Conservation (phyloP, 2,113 vertebrate species). For the Rhegmatorhina hoffmannsi region DNA sequence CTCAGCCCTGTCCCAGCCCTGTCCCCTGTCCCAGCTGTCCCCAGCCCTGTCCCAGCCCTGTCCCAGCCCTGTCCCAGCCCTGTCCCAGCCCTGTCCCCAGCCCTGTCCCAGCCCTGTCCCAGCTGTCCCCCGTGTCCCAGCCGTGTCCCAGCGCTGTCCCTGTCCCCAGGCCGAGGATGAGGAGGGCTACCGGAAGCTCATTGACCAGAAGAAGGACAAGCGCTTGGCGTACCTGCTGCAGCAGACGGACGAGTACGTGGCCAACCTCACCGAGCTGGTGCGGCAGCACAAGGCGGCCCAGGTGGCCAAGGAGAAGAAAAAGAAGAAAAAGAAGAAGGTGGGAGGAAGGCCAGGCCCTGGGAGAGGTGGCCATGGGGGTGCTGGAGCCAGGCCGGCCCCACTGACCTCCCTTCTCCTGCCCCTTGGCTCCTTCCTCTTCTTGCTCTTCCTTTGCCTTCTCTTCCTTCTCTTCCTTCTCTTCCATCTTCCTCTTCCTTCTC, state of each 20-base stretch:
- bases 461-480: too few relatives aligned
- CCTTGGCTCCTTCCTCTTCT: too few relatives aligned
- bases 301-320: conserved; percentile 95
- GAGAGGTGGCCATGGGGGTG: fast-evolving
- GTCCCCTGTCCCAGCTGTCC: too few relatives aligned
- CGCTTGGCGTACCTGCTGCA: conserved; percentile 96
- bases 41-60: too few relatives aligned
- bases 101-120: too few relatives aligned
- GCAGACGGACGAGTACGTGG: conserved; percentile 97
- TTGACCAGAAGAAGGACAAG: conserved; percentile 99
- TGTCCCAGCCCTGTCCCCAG: too few relatives aligned
- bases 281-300: conserved; percentile 94
- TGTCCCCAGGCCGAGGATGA: conserved; percentile 89
- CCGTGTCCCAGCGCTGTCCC: too few relatives aligned
- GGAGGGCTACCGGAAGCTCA: conserved; percentile 96
- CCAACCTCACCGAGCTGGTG: conserved; percentile 95
- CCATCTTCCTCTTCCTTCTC: too few relatives aligned
- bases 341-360: background rate
- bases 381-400: background rate
- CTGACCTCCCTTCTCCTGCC: background rate
- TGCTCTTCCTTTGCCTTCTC: background rate
- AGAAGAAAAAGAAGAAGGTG: conserved; percentile 96
- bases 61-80: too few relatives aligned
- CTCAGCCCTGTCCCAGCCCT: too few relatives aligned
- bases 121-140: too few relatives aligned